Percentiles rank a stretch among this genome's conserved stretches.
Evolutionary conservation across 2,113 vertebrate genomes (phyloP).

Genomic region (Carassius auratus): DNA sequence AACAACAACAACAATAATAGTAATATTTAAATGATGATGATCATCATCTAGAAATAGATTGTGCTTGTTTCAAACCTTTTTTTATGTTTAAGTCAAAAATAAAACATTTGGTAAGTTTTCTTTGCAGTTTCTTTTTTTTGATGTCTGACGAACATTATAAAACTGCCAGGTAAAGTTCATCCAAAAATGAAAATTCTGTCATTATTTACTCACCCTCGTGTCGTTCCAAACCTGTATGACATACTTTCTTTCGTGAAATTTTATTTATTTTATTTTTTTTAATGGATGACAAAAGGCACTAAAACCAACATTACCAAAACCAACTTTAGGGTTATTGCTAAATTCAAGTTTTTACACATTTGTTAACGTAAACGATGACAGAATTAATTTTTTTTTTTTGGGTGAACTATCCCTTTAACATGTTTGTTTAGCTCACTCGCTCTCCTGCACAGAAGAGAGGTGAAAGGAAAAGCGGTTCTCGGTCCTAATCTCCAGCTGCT

Average conservation of each 20-base stretch:
- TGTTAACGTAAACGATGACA: not conserved
- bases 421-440: not conserved
- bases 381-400: not conserved
- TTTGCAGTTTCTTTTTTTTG: conserved; percentile 57
- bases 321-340: not conserved
- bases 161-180: not conserved
- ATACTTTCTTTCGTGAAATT: not conserved
- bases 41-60: conserved; percentile 63
- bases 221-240: not conserved
- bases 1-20: conserved; percentile 62
- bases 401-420: not conserved
- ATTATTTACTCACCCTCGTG: not conserved
- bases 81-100: conserved; percentile 65
- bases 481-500: conserved; percentile 21
- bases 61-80: conserved; percentile 65
- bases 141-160: not conserved
- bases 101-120: conserved; percentile 72
- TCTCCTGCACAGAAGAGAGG: not conserved
- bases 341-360: not conserved
- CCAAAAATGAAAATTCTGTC: not conserved
- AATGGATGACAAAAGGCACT: no score
- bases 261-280: no score
- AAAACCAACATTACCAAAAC: not conserved
- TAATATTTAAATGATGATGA: conserved; percentile 71
- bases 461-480: not conserved